Evolutionary conservation across 2,113 vertebrate species (phyloP).

Genomic region (Haemorhous mexicanus): DNA sequence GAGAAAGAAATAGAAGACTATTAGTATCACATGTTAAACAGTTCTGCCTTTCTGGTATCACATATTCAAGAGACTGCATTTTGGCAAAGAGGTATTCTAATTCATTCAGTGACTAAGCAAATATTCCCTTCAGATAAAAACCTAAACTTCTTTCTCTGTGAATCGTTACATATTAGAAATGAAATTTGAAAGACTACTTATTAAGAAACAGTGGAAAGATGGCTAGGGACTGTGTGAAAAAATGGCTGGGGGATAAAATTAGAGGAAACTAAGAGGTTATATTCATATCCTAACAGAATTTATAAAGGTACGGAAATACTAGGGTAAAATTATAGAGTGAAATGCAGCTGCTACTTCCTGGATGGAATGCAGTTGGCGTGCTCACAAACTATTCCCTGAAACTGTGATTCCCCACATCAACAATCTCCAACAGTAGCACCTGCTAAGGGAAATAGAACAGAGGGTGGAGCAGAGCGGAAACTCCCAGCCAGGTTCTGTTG

Average conservation of each 20-base stretch:
- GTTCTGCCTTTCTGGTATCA: neutral
- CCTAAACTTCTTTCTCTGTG: neutral
- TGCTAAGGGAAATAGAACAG: neutral
- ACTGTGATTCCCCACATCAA: neutral
- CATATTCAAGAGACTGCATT: neutral
- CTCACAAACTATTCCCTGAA: neutral
- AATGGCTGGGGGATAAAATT: neutral
- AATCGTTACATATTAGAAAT: neutral
- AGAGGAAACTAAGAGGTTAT: neutral
- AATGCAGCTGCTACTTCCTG: neutral
- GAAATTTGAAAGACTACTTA: neutral
- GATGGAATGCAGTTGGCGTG: neutral
- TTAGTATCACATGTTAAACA: neutral
- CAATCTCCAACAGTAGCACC: neutral
- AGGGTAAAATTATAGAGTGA: neutral
- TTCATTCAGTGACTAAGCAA: neutral
- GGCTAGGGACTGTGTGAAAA: neutral
- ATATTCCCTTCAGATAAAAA: neutral
- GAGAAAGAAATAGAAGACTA: constrained; percentile 34
- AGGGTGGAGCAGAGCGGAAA: no score
- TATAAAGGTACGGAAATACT: neutral
- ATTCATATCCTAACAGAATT: neutral
- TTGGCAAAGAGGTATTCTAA: neutral
- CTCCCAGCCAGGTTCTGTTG: neutral
- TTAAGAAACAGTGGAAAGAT: neutral